Percentiles rank a stretch among this genome's conserved stretches.
Conservation (phyloP, 2,113 vertebrate species). For the Triplophysa tibetana region DNA sequence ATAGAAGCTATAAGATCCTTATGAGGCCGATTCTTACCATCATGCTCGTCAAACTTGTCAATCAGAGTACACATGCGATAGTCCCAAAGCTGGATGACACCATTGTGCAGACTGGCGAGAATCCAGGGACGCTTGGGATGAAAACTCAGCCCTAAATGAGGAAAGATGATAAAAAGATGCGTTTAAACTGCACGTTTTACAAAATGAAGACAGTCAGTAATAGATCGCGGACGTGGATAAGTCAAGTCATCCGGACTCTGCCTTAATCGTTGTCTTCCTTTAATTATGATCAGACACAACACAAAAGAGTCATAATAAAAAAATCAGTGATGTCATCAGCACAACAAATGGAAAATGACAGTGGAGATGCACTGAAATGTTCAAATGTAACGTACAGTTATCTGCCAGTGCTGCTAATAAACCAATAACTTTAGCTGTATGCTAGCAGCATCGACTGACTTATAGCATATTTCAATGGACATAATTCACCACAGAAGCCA, state of each 20-base stretch:
- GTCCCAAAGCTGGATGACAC: constrained; percentile 97
- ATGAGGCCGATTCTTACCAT: constrained; percentile 71
- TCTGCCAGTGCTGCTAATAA: neutral
- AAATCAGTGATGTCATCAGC: neutral
- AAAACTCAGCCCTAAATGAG: constrained; percentile 85
- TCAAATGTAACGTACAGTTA: neutral
- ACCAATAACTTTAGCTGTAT: neutral
- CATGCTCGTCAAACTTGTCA: constrained; percentile 96
- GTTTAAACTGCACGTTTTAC: neutral
- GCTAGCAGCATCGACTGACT: constrained; percentile 5
- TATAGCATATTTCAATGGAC: neutral
- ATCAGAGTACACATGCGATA: constrained; percentile 98
- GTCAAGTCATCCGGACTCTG: neutral
- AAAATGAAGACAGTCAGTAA: neutral
- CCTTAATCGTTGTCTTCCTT: neutral
- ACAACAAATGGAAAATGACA: too few species aligned
- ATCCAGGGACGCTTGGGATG: constrained; percentile 96
- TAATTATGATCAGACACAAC: neutral
- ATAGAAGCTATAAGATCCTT: neutral
- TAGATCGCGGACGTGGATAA: neutral
- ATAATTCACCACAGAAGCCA: neutral
- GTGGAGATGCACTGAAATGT: too few species aligned
- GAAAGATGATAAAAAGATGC: neutral
- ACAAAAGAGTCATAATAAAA: too few species aligned
- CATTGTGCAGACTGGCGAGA: constrained; percentile 94